Base-by-base conservation (phyloP, 2,113 vertebrate genomes). In the Nerophis ophidion region DNA sequence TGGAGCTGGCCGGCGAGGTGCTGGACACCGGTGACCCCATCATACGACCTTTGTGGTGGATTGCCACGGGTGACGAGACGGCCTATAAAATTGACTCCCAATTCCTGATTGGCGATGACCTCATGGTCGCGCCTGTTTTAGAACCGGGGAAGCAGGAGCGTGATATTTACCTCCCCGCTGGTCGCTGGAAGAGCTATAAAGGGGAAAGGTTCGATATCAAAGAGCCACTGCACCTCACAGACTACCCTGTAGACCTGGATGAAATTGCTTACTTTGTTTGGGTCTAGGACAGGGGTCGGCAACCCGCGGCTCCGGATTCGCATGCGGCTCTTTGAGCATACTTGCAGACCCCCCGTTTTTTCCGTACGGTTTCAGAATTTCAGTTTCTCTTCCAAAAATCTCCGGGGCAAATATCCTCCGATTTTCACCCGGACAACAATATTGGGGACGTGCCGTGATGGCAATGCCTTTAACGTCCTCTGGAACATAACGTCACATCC, bases 21-120 rank as follows among this genome's bases (percentile, higher is more conserved):
- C 89, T 93, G 0, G 86, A 92, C 79, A 98, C 95, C 0, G 97
- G 96, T 0, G 94, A 98, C 81, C 95, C 95, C 71, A 97, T 99
- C 68, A 95, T 98, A 80, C 92, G 95, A 8, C 97, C 97, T 19
- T 89, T 98, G 58, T 98, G 97, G 97, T 99, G 97, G 97, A 96
- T 98, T 54, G 94, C 96, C 0, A 95, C 94, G 0, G 85, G 86
- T 0, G 95, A 98, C 0, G 91, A 95, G 62, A 90, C 90, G 0
- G 89, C 96, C 0, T 95, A 98, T 74, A 92, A 92, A 56, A 91
- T 96, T 0, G 95, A 98, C 83, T 98, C 95, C 0, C 96, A 98
- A 87, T 99, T 99, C 75, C 90, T 99, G 55, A 98, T 99, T 0
- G 97, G 97, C 12, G 95, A 99, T 74, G 94, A 96, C 33, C 91